A percentile compares a stretch with the other conserved stretches of the same genome.
These are phyloP conservation scores for Ladona fulva DNA, from an alignment of 1,140 invertebrate genomes.

Conservation along the genomic window DNA sequence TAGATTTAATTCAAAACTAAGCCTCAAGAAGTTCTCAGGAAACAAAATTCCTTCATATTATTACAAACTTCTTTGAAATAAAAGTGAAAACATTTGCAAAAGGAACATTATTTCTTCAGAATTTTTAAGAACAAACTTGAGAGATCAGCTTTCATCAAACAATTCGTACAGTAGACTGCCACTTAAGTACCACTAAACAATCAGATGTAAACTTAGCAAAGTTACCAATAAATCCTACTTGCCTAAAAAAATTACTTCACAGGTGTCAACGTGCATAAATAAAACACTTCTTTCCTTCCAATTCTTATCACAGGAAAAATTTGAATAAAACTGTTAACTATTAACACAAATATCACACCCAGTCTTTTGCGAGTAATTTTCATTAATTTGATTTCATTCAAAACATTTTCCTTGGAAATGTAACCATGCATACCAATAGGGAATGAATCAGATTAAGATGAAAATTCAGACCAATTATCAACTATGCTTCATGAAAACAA, in stretches of 20 bases:
- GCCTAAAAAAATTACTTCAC: neutral
- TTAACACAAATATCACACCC: conserved; percentile 4
- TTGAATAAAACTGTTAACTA: neutral
- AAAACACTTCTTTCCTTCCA: neutral
- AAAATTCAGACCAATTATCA: neutral
- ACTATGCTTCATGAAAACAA: neutral
- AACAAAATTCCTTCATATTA: neutral
- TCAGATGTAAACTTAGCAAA: neutral
- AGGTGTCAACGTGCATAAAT: neutral
- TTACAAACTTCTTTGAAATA: neutral
- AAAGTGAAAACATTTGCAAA: neutral
- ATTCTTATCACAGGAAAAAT: neutral
- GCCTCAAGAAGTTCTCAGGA: neutral
- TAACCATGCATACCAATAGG: neutral
- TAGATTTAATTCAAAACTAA: neutral
- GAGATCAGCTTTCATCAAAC: neutral
- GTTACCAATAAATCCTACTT: neutral
- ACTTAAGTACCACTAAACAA: neutral
- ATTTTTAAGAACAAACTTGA: neutral
- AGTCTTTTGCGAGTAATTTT: neutral
- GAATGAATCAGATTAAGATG: neutral
- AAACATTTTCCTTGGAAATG: neutral
- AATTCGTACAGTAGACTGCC: neutral
- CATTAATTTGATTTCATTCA: neutral
- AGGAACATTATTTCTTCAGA: neutral